A percentile compares a stretch with the other conserved stretches of the same genome.
These are phyloP conservation scores for Nyctereutes procyonoides DNA, from an alignment of 2,113 vertebrate species.

Conservation along the genomic window DNA sequence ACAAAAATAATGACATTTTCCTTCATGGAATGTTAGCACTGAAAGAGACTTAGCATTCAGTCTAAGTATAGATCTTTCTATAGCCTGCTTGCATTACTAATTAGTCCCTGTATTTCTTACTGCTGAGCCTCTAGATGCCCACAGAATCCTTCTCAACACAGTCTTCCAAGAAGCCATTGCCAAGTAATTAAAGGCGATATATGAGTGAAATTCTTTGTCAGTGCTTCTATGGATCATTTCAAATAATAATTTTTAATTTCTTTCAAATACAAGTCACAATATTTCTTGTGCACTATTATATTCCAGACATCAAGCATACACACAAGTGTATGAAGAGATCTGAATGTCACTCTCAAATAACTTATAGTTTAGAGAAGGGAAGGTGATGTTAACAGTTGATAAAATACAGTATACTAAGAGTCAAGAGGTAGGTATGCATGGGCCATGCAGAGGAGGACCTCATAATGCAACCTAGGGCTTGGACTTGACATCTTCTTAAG, in stretches of 20 bases:
- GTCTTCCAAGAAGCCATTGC: neutral
- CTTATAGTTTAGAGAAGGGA: neutral
- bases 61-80: neutral
- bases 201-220: conserved; percentile 11
- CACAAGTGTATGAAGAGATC: neutral
- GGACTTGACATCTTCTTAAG: neutral
- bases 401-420: neutral
- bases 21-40: conserved; percentile 46
- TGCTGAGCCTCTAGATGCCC: neutral
- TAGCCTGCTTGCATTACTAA: neutral
- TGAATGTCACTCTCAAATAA: neutral
- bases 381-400: neutral
- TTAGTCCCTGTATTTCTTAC: neutral
- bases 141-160: neutral
- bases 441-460: neutral
- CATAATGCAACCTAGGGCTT: neutral
- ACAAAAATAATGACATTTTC: conserved; percentile 72
- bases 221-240: neutral
- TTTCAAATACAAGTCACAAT: conserved; percentile 4
- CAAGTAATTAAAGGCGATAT: neutral
- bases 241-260: conserved; percentile 34
- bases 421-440: neutral
- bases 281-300: neutral
- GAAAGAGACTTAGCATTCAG: neutral
- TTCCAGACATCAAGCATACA: neutral